These are phyloP conservation scores for Alauda arvensis DNA, from an alignment of 2,797 vertebrate genomes.

Conservation along the genomic window DNA sequence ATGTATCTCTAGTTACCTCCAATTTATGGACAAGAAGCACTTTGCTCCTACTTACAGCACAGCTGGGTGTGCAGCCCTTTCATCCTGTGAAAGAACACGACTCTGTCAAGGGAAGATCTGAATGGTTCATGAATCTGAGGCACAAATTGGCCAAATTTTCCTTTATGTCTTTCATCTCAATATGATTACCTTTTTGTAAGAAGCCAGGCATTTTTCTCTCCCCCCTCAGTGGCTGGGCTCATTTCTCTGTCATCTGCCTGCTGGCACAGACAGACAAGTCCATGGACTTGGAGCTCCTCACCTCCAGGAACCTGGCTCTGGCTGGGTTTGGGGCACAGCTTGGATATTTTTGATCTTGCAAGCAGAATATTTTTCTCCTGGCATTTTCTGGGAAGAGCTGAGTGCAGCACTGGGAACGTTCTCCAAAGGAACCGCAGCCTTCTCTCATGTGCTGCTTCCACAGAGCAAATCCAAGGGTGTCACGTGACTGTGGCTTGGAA, in stretches of 20 bases:
- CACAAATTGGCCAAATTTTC: background rate
- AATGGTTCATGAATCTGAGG: background rate
- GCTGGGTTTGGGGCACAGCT: background rate
- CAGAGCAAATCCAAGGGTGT: rapidly evolving
- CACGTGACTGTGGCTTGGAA: rapidly evolving
- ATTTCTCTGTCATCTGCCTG: background rate
- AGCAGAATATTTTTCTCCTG: background rate
- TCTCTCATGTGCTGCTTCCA: background rate
- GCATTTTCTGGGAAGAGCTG: background rate
- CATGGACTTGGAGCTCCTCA: background rate
- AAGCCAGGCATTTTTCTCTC: background rate
- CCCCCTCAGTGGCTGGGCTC: rapidly evolving
- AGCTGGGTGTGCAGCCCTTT: background rate
- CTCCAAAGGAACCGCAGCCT: background rate
- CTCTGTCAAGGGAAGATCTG: background rate
- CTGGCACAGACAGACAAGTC: background rate
- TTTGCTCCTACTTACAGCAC: background rate
- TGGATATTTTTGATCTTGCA: background rate
- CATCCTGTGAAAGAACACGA: background rate
- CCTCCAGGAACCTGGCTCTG: background rate
- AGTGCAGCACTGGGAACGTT: background rate
- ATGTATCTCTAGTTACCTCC: background rate
- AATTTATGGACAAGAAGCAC: background rate
- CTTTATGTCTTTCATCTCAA: background rate
- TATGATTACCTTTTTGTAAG: background rate